Conservation (phyloP, 2,113 vertebrate genomes). For the Erpornis zantholeuca region DNA sequence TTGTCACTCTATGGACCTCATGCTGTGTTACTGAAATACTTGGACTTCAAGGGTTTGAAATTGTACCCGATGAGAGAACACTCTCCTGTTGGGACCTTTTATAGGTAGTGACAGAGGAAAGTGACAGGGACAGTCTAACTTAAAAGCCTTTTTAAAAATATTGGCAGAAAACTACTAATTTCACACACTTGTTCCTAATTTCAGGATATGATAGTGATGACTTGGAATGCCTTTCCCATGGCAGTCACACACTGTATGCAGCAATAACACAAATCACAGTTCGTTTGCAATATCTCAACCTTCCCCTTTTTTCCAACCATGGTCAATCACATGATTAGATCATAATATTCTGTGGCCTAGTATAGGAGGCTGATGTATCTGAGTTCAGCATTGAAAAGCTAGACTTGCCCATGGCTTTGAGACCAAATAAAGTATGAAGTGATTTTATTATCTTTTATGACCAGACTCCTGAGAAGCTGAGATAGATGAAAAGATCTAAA, state of each 20-base stretch:
- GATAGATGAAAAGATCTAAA: neutral
- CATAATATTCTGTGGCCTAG: neutral
- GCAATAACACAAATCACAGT: neutral
- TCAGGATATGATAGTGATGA: neutral
- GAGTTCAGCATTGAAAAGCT: neutral
- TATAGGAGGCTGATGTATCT: neutral
- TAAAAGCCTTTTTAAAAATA: neutral
- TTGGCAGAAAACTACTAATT: neutral
- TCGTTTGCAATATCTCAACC: neutral
- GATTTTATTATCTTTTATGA: neutral
- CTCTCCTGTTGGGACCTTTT: neutral
- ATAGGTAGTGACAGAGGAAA: neutral
- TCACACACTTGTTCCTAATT: neutral
- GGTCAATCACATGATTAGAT: neutral
- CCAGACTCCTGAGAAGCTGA: neutral
- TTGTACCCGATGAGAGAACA: neutral
- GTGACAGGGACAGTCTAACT: neutral
- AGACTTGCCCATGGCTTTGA: neutral
- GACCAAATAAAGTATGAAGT: neutral
- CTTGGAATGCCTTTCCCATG: neutral
- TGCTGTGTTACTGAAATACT: neutral
- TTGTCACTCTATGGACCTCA: neutral
- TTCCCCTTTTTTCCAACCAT: accelerated
- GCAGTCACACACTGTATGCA: neutral
- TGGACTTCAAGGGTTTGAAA: neutral